phyloP scores from a whole-genome alignment of 2,888 invertebrate genomes.

The Dryomyza anilis region DNA sequence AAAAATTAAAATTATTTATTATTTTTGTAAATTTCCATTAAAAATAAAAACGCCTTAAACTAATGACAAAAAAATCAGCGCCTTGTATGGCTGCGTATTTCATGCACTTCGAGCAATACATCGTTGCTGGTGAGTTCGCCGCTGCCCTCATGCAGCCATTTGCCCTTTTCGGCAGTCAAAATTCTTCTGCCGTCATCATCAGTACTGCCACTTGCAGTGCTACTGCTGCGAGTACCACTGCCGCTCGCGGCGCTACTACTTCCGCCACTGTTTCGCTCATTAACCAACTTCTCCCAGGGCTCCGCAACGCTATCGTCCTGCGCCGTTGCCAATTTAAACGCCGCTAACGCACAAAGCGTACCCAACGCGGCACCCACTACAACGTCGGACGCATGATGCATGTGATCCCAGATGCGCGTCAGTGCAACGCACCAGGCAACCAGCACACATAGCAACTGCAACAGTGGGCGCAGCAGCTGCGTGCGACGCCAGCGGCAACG shows the following conservation, averaged over 20 bases:
- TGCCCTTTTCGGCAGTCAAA: too few species aligned
- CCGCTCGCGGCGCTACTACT: neutral
- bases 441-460: constrained; percentile 77
- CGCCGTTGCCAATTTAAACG: neutral
- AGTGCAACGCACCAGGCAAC: constrained; percentile 83
- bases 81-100: neutral
- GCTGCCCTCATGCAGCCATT: too few species aligned
- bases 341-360: constrained; percentile 67
- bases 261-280: neutral
- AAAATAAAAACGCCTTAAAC: too few species aligned
- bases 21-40: too few species aligned
- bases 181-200: neutral
- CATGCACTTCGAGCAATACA: neutral
- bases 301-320: neutral
- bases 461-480: constrained; percentile 23
- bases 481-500: constrained; percentile 9
- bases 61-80: too few species aligned
- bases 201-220: neutral
- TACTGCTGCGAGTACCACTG: neutral
- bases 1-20: too few species aligned
- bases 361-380: constrained; percentile 78
- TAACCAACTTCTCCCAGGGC: neutral
- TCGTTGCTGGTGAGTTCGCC: too few species aligned
- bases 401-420: constrained; percentile 91
- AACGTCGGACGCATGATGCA: constrained; percentile 97